Evolutionary conservation across 2,888 invertebrate species (phyloP).

Genomic region (Hirtodrosophila trivittata): DNA sequence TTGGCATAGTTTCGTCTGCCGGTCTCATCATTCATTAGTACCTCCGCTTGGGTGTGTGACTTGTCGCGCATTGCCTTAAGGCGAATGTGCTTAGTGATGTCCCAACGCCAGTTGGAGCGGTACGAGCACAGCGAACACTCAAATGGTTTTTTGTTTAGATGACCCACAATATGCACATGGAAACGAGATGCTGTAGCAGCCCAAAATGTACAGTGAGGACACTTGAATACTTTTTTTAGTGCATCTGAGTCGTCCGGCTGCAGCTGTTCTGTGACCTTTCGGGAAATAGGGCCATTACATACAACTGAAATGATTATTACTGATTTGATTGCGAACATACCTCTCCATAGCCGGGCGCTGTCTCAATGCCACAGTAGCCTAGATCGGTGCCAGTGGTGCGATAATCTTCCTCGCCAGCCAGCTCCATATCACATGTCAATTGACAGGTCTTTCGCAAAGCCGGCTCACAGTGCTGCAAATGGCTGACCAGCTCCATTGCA

Average conservation of each 20-base stretch:
- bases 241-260: slow-evolving; percentile 87
- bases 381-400: slow-evolving; percentile 71
- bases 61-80: slow-evolving; percentile 93
- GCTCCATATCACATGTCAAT: slow-evolving; percentile 45
- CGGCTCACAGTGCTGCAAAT: slow-evolving; percentile 52
- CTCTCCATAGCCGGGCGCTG: slow-evolving; percentile 85
- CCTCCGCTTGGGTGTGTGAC: slow-evolving; percentile 90
- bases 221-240: slow-evolving; percentile 93
- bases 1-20: slow-evolving; percentile 96
- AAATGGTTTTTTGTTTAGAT: slow-evolving; percentile 96
- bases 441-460: slow-evolving; percentile 30
- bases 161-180: slow-evolving; percentile 96
- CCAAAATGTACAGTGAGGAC: slow-evolving; percentile 96
- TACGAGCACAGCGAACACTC: slow-evolving; percentile 97
- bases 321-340: slow-evolving; percentile 55
- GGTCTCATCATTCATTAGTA: slow-evolving; percentile 95
- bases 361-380: slow-evolving; percentile 84
- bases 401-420: slow-evolving; percentile 49
- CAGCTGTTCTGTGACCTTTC: slow-evolving; percentile 85
- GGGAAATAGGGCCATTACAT: slow-evolving; percentile 32
- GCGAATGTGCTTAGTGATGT: slow-evolving; percentile 97
- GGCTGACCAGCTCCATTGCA: slow-evolving; percentile 47
- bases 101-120: slow-evolving; percentile 98
- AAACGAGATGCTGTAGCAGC: slow-evolving; percentile 97
- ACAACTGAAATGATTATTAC: neutral